Evolutionary conservation across 2,888 invertebrate genomes (phyloP).

Genomic region (Lepidocyrtinus sp.): DNA sequence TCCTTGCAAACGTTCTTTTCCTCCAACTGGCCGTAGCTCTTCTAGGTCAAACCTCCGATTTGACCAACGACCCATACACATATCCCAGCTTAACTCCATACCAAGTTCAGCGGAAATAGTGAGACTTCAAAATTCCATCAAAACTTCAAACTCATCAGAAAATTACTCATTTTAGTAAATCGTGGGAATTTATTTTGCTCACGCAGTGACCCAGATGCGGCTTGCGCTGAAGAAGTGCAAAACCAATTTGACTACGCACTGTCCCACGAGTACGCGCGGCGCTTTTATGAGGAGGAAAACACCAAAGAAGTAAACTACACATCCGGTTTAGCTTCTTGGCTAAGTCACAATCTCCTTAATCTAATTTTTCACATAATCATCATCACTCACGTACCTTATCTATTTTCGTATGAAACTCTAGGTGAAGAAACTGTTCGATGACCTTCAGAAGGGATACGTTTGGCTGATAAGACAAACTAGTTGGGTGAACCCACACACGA

Average conservation of each 20-base stretch:
- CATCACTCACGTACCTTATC: constrained; percentile 1
- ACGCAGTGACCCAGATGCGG: constrained; percentile 48
- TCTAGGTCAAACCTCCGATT: constrained; percentile 45
- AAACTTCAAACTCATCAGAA: constrained; percentile 17
- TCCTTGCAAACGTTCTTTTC: constrained; percentile 48
- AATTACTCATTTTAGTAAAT: constrained; percentile 20
- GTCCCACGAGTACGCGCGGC: constrained; percentile 45
- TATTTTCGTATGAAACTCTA: constrained; percentile 10
- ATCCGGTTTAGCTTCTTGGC: not conserved
- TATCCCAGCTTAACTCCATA: constrained; percentile 41
- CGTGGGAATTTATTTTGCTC: not conserved
- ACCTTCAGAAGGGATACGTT: constrained; percentile 54
- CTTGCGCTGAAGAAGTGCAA: constrained; percentile 52
- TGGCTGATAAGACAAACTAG: constrained; percentile 57
- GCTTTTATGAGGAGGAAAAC: constrained; percentile 53
- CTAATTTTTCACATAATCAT: constrained; percentile 21
- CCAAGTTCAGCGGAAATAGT: constrained; percentile 51
- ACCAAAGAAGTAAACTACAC: constrained; percentile 30
- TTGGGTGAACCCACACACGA: constrained; percentile 44
- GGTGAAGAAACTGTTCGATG: constrained; percentile 50
- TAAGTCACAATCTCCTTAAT: constrained; percentile 19
- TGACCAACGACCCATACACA: constrained; percentile 45
- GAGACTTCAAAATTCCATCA: too few species aligned
- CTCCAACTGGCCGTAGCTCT: constrained; percentile 44
- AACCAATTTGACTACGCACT: constrained; percentile 52